Base-by-base conservation (phyloP, 2,888 invertebrate genomes). In the Caenorhabditis panamensis region DNA sequence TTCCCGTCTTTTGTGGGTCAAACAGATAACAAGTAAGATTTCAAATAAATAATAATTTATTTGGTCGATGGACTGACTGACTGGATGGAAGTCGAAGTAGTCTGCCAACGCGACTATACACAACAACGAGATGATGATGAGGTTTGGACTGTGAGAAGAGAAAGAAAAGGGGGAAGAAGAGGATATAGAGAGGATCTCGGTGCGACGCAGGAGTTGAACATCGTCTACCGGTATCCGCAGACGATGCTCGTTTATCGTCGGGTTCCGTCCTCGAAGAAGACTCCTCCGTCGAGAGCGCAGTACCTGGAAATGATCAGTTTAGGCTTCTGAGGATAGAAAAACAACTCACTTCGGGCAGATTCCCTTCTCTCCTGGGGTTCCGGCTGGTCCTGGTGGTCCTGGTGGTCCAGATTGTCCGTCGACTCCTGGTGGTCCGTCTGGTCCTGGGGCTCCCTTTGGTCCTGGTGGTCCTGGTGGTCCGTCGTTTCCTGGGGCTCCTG, bases 241-340 rank as follows among this genome's bases (percentile, higher is more conserved):
- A 63, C 68, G 67, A 63, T 63, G 56, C 26, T 63, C 53, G 80
- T 72, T 86, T 86, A 86, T 73, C 86, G 86, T 37, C 86, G 77
- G 62, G 87, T 87, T 80, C 87, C 87, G 80, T 86, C 87, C 79
- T 87, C 87, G 85, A 88, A 88, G 86, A 88, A 88, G 77, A 88
- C 84, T 84, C 88, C 88, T 77, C 88, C 88, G 80, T 88, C 88
- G 82, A 84, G 84, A 62, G 88, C 86, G 75, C 88, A 88, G 82
- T 88, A 88, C 73, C 79, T 80, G 69, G 18, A 79, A 79, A 28
- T 9, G 24, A 20, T 18, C 2, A 26, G 20, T 20, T 61, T 61
- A 44, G 11, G 18, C 44, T 20, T 44, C 53, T 44, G 8, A 16
- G n/a, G 16, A 51, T 24, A 8, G 8, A 1, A 58, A 16, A n/a